A percentile compares a stretch with the other conserved stretches of the same genome.
Conservation (phyloP, 2,797 vertebrate species). For the Otolemur crassicaudatus region DNA sequence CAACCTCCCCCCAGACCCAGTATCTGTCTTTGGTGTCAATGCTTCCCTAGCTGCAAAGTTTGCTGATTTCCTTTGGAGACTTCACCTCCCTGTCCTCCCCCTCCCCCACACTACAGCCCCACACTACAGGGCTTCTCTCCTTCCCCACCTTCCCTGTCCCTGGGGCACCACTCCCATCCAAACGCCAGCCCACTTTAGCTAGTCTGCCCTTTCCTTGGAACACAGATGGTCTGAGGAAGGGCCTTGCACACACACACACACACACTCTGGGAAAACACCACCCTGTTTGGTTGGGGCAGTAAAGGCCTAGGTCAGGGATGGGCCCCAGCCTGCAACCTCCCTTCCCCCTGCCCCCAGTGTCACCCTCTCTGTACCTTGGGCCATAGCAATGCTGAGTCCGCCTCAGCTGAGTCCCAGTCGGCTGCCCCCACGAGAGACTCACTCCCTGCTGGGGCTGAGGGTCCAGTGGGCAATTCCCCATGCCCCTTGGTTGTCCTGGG, state of each 20-base stretch:
- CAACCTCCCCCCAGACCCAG: background rate
- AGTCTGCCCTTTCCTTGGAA: background rate
- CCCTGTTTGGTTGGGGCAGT: background rate
- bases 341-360: background rate
- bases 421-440: background rate
- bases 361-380: background rate
- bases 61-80: background rate
- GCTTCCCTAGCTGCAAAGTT: background rate
- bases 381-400: background rate
- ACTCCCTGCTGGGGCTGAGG: background rate
- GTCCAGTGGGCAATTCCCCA: background rate
- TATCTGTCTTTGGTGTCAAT: background rate
- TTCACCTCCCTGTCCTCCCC: background rate
- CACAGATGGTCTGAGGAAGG: background rate
- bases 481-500: accelerated
- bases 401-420: background rate
- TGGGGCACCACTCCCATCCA: background rate
- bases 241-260: background rate
- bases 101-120: background rate
- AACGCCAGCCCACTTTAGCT: background rate
- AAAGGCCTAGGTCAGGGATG: background rate
- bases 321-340: background rate
- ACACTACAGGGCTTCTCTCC: background rate
- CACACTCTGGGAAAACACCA: background rate
- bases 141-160: accelerated